Base-by-base conservation (phyloP, 2,888 invertebrate species). In the Oxycera nigricornis region DNA sequence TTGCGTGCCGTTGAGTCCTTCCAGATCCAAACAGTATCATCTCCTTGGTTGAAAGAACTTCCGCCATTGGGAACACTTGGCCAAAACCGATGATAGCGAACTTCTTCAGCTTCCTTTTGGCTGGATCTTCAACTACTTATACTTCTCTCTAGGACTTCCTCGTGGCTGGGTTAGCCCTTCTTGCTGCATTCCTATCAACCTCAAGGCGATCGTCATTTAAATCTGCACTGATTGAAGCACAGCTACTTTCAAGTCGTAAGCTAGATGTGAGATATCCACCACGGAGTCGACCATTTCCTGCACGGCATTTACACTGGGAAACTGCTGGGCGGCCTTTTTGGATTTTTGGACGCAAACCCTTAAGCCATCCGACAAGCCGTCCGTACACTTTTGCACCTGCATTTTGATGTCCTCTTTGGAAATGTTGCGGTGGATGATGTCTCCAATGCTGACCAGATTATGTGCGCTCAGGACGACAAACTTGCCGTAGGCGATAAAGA, bases 201-300 rank as follows among this genome's bases (percentile, higher is more conserved):
- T 24, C 24, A 22, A 55, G 17, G 39, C 14, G 39, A 39, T 14
- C 7, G 14, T 4, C 3, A 24, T 52, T 65, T 73, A 73, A 28
- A 62, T 14, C 31, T 73, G 74, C 20, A 92, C 91, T 7, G 92
- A 91, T 80, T 92, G 90, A 74, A 93, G 89, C 83, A 93, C 87
- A 73, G 90, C 90, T 73, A 91, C 87, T 79, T 95, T 93, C 72
- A 96, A 87, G 80, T 94, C 92, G 79, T 91, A 90, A 9, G 96
- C 95, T 72, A 94, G 88, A 80, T 92, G 92, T 0, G 95, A 95
- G 50, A 97, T 91, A 78, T 92, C 91, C 28, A 94, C 91, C 39
- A 97, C 93, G 3, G 94, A 91, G 82, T 95, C 95, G 4, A 97
- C 95, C 97, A 97, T 97, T 79, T 94, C 94, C 79, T 95, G 94